These are phyloP conservation scores for Periophthalmus magnuspinnatus DNA, from an alignment of 2,797 vertebrate genomes.

Conservation along the genomic window DNA sequence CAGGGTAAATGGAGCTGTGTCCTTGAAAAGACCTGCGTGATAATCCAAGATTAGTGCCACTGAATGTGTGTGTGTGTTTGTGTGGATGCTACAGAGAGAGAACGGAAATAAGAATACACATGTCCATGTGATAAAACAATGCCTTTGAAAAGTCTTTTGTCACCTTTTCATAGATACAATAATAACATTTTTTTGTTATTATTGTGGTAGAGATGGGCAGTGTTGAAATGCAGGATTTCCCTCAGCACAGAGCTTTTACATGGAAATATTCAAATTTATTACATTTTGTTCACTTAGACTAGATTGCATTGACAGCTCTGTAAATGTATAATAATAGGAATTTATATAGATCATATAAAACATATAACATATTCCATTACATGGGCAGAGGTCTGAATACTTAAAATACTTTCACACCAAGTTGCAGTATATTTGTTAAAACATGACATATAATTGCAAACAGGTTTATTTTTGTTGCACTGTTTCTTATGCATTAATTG, in stretches of 20 bases:
- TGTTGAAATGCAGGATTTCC: background rate
- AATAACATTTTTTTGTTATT: background rate
- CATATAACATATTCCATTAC: too few relatives aligned
- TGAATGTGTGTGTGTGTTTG: constrained; percentile 11
- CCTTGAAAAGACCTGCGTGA: constrained; percentile 65
- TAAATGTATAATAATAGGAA: too few relatives aligned
- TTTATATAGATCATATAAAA: too few relatives aligned
- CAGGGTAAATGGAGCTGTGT: constrained; percentile 62
- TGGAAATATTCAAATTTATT: background rate
- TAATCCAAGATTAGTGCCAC: constrained; percentile 71
- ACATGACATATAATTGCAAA: too few relatives aligned
- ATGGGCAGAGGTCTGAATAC: too few relatives aligned
- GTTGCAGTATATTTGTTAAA: too few relatives aligned
- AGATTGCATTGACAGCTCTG: background rate
- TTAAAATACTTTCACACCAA: too few relatives aligned
- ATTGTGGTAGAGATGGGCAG: background rate
- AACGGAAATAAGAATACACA: constrained; percentile 31
- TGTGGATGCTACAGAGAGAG: constrained; percentile 8
- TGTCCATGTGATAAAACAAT: constrained; percentile 16
- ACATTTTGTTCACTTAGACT: background rate
- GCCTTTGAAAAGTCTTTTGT: background rate
- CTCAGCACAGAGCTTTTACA: background rate
- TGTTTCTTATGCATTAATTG: too few relatives aligned
- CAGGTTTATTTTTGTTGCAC: too few relatives aligned
- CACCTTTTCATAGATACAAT: background rate